Conservation (phyloP, 2,797 vertebrate genomes). For the Jordanella pulchra region DNA sequence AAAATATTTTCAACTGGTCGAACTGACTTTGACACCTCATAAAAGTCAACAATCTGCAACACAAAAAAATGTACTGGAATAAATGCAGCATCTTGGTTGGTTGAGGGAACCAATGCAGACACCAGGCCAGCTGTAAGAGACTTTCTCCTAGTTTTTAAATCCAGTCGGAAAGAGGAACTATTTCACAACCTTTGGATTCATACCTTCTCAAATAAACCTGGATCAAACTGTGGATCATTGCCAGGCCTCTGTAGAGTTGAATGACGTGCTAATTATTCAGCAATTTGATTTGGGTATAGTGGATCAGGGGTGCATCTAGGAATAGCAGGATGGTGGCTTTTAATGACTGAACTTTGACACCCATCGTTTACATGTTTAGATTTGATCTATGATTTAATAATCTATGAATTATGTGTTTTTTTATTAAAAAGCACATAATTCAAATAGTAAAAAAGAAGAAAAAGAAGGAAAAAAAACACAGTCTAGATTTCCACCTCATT, state of each 20-base stretch:
- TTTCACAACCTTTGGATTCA: not conserved
- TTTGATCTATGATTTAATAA: not conserved
- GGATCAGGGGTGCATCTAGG: no score
- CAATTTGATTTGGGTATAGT: no score
- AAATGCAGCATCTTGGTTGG: conserved; percentile 15
- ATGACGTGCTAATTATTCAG: not conserved
- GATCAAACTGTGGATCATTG: not conserved
- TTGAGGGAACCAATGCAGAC: conserved; percentile 6
- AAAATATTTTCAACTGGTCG: no score
- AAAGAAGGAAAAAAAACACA: not conserved
- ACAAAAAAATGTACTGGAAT: conserved; percentile 17
- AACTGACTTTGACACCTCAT: no score
- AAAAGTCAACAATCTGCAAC: conserved; percentile 3
- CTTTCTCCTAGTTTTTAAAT: not conserved
- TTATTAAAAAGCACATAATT: no score
- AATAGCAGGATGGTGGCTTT: not conserved
- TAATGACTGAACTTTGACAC: not conserved
- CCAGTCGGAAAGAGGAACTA: not conserved
- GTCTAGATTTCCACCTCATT: not conserved
- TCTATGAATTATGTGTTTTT: not conserved
- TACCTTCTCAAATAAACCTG: not conserved
- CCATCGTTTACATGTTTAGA: no score
- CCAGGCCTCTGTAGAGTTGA: not conserved
- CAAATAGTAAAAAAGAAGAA: not conserved
- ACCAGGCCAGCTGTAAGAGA: not conserved